Percentiles rank a stretch among this genome's conserved stretches.
Evolutionary conservation across 2,888 invertebrate species (phyloP).

Genomic region (Lasioglossum villosulum): DNA sequence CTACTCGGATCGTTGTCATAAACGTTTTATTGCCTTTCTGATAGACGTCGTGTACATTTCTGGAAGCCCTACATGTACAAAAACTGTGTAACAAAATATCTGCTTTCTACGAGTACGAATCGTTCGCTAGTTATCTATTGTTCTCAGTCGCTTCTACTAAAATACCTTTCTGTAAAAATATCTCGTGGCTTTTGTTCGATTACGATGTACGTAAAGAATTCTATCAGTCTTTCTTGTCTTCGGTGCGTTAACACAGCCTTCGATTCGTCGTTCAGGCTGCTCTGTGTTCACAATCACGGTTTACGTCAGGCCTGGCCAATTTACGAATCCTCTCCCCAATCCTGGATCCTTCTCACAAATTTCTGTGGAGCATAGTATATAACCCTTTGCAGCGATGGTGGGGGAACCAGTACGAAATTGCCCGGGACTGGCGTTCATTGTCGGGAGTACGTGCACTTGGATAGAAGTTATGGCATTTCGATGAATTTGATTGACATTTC

Average conservation of each 20-base stretch:
- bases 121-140: background rate
- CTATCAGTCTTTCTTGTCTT: constrained; percentile 20
- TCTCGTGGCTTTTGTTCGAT: background rate
- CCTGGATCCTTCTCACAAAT: too few species aligned
- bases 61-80: constrained; percentile 36
- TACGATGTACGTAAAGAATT: background rate
- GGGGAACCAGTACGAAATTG: too few species aligned
- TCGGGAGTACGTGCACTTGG: too few species aligned
- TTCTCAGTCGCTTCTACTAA: constrained; percentile 4
- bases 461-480: background rate
- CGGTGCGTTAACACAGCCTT: background rate
- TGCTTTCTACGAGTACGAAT: background rate
- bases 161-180: constrained; percentile 10
- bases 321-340: too few species aligned
- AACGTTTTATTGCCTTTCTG: constrained; percentile 54
- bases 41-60: constrained; percentile 39
- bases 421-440: too few species aligned
- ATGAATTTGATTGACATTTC: background rate
- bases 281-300: background rate
- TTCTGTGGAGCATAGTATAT: too few species aligned
- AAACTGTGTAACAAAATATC: constrained; percentile 34
- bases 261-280: background rate
- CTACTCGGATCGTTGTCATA: constrained; percentile 19
- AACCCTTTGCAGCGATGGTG: too few species aligned
- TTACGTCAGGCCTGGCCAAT: too few species aligned